Percentiles rank a stretch among this genome's conserved stretches.
phyloP scores from a whole-genome alignment of 2,797 vertebrate species.

The Lindbergichthys nudifrons region DNA sequence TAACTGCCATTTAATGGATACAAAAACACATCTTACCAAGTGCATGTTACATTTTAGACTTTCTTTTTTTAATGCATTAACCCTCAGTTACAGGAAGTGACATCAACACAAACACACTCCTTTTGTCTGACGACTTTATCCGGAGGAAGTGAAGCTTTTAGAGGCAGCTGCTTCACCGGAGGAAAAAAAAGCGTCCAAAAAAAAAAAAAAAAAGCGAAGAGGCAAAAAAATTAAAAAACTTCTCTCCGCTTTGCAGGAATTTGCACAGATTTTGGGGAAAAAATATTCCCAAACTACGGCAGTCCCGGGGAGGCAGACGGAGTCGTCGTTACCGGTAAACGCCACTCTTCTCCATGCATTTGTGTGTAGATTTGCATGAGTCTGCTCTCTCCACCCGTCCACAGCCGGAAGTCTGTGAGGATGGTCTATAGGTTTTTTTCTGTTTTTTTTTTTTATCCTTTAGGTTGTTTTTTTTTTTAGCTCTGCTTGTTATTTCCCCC shows the following conservation, averaged over 20 bases:
- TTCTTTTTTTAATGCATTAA: constrained; percentile 9
- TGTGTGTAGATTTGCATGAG: constrained; percentile 69
- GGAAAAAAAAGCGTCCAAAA: constrained; percentile 60
- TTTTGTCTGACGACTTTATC: constrained; percentile 83
- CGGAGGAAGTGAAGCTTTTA: constrained; percentile 84
- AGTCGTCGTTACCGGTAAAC: constrained; percentile 78
- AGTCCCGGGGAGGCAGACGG: constrained; percentile 64
- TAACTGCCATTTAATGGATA: rapidly evolving
- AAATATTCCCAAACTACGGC: constrained; percentile 49
- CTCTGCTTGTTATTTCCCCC: constrained; percentile 72
- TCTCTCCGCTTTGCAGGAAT: constrained; percentile 62
- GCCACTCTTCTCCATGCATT: constrained; percentile 65
- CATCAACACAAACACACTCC: constrained; percentile 57
- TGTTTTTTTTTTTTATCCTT: constrained; percentile 66
- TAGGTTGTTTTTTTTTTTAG: constrained; percentile 58
- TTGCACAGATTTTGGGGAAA: constrained; percentile 63
- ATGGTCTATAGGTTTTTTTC: constrained; percentile 70
- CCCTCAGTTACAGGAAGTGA: constrained; percentile 75
- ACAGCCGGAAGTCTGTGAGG: constrained; percentile 87
- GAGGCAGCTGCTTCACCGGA: constrained; percentile 80
- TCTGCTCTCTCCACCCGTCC: constrained; percentile 71
- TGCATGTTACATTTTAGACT: neutral
- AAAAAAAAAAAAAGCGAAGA: constrained; percentile 53
- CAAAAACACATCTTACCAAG: too few relatives aligned
- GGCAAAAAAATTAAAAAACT: constrained; percentile 68